These are phyloP conservation scores for Wiebesia pumilae DNA, from an alignment of 1,140 invertebrate genomes.

Conservation along the genomic window DNA sequence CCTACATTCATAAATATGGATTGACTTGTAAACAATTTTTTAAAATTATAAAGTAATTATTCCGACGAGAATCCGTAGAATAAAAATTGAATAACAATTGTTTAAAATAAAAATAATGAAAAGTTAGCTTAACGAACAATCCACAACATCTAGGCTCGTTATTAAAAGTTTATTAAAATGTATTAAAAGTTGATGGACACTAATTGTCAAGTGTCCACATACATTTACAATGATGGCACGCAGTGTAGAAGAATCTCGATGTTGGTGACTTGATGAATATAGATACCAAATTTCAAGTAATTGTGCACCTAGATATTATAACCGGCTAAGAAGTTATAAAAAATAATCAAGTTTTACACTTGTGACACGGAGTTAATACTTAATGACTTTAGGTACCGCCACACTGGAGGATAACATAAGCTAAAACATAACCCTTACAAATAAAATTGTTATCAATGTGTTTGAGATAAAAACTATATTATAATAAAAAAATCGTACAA, in stretches of 20 bases:
- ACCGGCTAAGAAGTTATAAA: not conserved
- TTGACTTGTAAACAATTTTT: no score
- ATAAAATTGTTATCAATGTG: not conserved
- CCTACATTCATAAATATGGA: no score
- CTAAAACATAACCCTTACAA: not conserved
- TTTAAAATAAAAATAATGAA: slow-evolving; percentile 3
- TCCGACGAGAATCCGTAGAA: not conserved
- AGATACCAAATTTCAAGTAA: slow-evolving; percentile 10
- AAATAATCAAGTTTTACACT: not conserved
- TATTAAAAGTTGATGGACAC: not conserved
- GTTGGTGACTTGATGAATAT: not conserved
- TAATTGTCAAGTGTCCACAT: not conserved
- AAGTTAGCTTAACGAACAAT: not conserved
- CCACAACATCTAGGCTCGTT: not conserved
- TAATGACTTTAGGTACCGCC: not conserved
- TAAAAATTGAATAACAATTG: not conserved
- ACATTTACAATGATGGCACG: not conserved
- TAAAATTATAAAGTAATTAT: no score
- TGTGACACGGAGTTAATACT: not conserved
- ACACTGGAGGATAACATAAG: not conserved
- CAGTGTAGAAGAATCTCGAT: not conserved
- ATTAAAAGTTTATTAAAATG: no score
- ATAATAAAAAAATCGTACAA: not conserved
- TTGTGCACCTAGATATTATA: not conserved
- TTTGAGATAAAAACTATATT: not conserved